Percentiles rank a stretch among this genome's conserved stretches.
Evolutionary conservation across 2,113 vertebrate genomes (phyloP).

Genomic region (Corythornis cristatus): DNA sequence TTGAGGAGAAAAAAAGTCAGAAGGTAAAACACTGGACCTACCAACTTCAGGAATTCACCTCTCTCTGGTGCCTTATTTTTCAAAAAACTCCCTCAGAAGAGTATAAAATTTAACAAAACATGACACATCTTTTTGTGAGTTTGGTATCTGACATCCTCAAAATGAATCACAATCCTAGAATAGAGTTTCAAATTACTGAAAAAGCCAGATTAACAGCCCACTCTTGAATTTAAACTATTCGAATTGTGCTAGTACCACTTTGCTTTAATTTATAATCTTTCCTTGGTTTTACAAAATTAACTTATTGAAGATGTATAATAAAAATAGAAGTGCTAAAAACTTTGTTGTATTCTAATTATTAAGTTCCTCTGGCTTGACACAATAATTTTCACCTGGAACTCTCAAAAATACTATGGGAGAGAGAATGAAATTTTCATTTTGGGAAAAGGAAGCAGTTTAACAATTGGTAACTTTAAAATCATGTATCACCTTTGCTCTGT

Average conservation of each 20-base stretch:
- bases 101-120: background rate
- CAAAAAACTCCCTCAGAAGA: background rate
- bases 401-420: background rate
- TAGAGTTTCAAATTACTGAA: background rate
- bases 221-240: background rate
- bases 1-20: background rate
- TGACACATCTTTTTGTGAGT: background rate
- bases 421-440: background rate
- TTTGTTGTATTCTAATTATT: background rate
- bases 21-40: background rate
- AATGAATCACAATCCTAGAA: background rate
- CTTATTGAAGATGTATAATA: background rate
- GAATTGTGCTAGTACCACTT: background rate
- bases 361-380: background rate
- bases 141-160: background rate
- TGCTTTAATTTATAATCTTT: background rate
- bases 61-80: background rate
- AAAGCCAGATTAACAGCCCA: background rate
- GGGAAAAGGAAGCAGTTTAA: background rate
- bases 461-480: background rate
- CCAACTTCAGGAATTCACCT: background rate
- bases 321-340: background rate
- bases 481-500: background rate
- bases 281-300: background rate
- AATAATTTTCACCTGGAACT: slow-evolving; percentile 1